phyloP scores from a whole-genome alignment of 2,797 vertebrate species.

The Rhinogobio ventralis region DNA sequence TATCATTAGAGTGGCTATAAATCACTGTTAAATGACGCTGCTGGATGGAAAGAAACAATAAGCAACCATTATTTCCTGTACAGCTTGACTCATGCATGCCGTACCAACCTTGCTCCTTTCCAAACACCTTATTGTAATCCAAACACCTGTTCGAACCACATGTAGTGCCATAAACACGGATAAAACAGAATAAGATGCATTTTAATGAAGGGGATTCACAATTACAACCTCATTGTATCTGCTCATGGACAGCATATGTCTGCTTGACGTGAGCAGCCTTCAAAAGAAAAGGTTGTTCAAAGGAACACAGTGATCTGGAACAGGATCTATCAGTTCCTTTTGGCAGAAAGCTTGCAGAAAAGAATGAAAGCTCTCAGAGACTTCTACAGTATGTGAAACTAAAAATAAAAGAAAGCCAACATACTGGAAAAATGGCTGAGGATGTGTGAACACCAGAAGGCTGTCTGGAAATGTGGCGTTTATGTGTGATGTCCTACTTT shows the following conservation, averaged over 20 bases:
- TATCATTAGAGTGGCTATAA: conserved; percentile 44
- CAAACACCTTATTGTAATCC: conserved; percentile 9
- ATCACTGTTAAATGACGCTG: conserved; percentile 47
- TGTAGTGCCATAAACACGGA: conserved; percentile 23
- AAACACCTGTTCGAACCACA: conserved; percentile 41
- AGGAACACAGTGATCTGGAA: conserved; percentile 15
- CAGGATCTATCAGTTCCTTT: not conserved
- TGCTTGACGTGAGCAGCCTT: conserved; percentile 2
- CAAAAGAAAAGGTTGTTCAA: conserved; percentile 25
- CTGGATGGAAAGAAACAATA: conserved; percentile 24
- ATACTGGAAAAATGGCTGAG: conserved; percentile 9
- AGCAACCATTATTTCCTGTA: conserved; percentile 44
- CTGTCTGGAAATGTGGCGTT: not conserved
- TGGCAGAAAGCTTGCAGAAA: not conserved
- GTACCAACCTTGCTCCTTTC: conserved; percentile 5
- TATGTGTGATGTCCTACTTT: conserved; percentile 20
- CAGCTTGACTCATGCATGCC: conserved; percentile 6
- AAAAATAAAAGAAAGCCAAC: not conserved
- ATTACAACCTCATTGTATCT: conserved; percentile 29
- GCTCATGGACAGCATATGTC: conserved; percentile 46
- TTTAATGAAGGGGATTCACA: conserved; percentile 37
- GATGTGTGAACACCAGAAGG: conserved; percentile 20
- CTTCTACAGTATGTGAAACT: not conserved
- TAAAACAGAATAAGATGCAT: conserved; percentile 15
- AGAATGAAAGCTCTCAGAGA: not conserved